Base-by-base conservation (phyloP, 2,113 vertebrate species). In the Penelope pileata region DNA sequence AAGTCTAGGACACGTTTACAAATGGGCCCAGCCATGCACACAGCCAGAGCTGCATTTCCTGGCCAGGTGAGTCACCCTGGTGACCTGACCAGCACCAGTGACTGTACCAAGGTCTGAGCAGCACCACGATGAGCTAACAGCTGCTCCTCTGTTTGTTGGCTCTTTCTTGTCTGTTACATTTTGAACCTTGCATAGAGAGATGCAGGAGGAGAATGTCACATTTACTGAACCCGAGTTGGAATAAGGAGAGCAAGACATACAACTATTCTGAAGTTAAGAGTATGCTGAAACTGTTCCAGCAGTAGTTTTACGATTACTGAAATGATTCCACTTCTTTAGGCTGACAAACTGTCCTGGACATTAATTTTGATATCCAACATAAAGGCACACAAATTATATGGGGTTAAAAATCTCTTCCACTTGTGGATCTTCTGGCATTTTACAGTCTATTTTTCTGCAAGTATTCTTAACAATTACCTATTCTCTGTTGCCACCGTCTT, bases 21-120 rank as follows among this genome's bases (percentile, higher is more conserved):
- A 30, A 21, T 10, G 42, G 27, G 32, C 47, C 36, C 70, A 73
- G 17, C 42, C 0, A 1, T 3, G 24, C 63, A 48, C 16, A 17
- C 5, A 9, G 54, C 21, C 88, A 69, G 88, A 59, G 70, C 56
- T 27, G 83, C 16, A 4, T 19, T 58, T 36, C 50, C 51, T 48
- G 21, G 14, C 6, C 6, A 18, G 58, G 63, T 0, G 0, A 48
- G 30, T 23, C 24, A 62, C 0, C 0, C 48, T 43, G 12, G 1
- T 12, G 16, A 19, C 15, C 6, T 0, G 36, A n/a, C 9, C 74
- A 74, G 70, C 22, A 22, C 0, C 91, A 58, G 53, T 2, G 77
- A 12, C 4, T 54, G 63, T 43, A 19, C 66, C 12, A 66, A 30
- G 75, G 64, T 42, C 67, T 23, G 63, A 30, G 12, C 45, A 59